Percentiles rank a stretch among this genome's conserved stretches.
Conservation (phyloP, 1,140 invertebrate genomes). For the Calliopsis andreniformis region DNA sequence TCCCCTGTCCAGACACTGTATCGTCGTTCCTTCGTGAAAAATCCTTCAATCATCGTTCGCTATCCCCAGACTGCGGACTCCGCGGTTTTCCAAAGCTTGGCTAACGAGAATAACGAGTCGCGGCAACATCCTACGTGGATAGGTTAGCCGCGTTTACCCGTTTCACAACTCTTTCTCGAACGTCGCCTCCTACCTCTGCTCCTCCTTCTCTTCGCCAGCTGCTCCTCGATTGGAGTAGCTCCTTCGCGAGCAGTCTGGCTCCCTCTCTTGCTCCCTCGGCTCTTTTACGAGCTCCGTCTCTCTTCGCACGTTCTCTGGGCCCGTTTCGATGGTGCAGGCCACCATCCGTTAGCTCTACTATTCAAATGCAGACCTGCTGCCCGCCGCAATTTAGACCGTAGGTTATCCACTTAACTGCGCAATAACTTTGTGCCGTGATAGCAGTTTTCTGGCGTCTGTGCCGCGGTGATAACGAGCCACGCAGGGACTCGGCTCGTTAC, state of each 20-base stretch:
- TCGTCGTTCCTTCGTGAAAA: background rate
- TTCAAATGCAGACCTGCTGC: conserved; percentile 23
- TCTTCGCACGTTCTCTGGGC: conserved; percentile 4
- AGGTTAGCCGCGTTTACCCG: conserved; percentile 27
- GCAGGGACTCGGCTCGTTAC: background rate
- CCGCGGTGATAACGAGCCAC: conserved; percentile 28
- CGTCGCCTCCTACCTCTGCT: conserved; percentile 39
- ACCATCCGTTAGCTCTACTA: conserved; percentile 33
- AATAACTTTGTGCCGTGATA: conserved; percentile 17
- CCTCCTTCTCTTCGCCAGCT: conserved; percentile 38
- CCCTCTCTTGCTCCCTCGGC: conserved; percentile 14
- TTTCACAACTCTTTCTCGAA: conserved; percentile 45
- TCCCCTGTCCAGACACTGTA: no score
- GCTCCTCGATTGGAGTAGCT: conserved; percentile 46
- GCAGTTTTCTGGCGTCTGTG: conserved; percentile 28
- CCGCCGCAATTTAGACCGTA: conserved; percentile 23
- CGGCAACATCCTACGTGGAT: conserved; percentile 30
- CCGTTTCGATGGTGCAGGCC: conserved; percentile 38
- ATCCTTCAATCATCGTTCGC: background rate
- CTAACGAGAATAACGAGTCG: conserved; percentile 12
- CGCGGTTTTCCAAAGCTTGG: background rate
- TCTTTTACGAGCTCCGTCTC: background rate
- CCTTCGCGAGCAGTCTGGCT: background rate
- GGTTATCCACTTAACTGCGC: conserved; percentile 23
- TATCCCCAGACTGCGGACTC: background rate